phyloP scores from a whole-genome alignment of 2,797 vertebrate genomes.

The Notolepis coatsorum region DNA sequence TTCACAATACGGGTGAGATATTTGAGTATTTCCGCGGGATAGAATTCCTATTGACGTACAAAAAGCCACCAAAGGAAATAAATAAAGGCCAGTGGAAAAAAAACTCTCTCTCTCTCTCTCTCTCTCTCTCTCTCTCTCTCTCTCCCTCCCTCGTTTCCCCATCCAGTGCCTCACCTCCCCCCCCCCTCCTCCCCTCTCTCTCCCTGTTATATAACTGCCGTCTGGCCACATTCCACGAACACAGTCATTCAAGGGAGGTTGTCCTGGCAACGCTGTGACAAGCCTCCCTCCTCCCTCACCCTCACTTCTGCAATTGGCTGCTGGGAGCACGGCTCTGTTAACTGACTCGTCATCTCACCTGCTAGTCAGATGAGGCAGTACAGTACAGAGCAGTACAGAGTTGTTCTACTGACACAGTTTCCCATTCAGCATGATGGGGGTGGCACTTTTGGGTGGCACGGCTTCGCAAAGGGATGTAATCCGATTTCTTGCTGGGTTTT shows the following conservation, averaged over 20 bases:
- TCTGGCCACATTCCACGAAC: constrained; percentile 82
- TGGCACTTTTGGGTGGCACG: constrained; percentile 35
- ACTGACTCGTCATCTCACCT: constrained; percentile 64
- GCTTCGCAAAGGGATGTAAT: constrained; percentile 57
- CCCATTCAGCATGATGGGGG: constrained; percentile 55
- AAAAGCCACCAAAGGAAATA: constrained; percentile 60
- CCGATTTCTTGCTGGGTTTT: constrained; percentile 61
- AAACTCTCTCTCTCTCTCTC: constrained; percentile 56
- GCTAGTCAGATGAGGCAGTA: constrained; percentile 72
- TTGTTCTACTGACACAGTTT: constrained; percentile 87
- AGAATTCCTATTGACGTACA: constrained; percentile 40
- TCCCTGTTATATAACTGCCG: constrained; percentile 82
- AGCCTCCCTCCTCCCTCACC: constrained; percentile 36
- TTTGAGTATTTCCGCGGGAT: constrained; percentile 24
- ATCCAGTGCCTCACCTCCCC: constrained; percentile 48
- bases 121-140: constrained; percentile 25
- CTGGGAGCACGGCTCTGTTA: constrained; percentile 16
- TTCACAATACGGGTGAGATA: constrained; percentile 15
- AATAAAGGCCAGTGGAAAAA: constrained; percentile 70
- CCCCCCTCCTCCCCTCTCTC: constrained; percentile 49
- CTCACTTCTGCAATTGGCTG: constrained; percentile 60
- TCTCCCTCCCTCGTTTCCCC: constrained; percentile 62
- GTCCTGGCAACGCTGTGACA: constrained; percentile 72
- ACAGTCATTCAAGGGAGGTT: constrained; percentile 81
- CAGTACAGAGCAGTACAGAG: constrained; percentile 56